Percentiles rank a stretch among this genome's conserved stretches.
Evolutionary conservation across 2,113 vertebrate genomes (phyloP).

Genomic region (Ctenodactylus gundi): DNA sequence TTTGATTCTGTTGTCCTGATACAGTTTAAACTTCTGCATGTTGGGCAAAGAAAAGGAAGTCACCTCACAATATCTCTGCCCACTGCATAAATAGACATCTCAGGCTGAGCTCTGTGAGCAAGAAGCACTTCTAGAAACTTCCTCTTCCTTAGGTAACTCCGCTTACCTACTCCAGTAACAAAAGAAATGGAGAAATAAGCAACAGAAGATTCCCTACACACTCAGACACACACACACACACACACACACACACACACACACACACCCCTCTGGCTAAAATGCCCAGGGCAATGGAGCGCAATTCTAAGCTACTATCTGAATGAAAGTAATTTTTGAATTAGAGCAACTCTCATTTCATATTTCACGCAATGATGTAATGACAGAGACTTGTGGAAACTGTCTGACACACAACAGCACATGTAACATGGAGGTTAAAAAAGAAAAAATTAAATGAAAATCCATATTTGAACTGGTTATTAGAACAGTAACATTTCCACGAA

Average conservation of each 20-base stretch:
- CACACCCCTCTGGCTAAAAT: conserved; percentile 7
- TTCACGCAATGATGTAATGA: background rate
- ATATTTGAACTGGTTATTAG: conserved; percentile 52
- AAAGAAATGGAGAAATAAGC: background rate
- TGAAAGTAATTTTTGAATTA: conserved; percentile 65
- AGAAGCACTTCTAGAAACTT: background rate
- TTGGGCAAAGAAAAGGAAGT: background rate
- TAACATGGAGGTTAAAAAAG: conserved; percentile 53
- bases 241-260: background rate
- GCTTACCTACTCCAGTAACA: background rate
- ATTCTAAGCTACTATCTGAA: conserved; percentile 35
- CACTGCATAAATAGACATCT: background rate
- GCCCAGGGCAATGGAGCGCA: background rate
- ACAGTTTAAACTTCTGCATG: background rate
- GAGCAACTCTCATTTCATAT: conserved; percentile 29
- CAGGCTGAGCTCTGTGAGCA: background rate
- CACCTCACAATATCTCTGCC: background rate
- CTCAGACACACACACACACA: background rate
- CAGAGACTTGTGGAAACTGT: conserved; percentile 58
- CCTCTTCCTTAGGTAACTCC: background rate
- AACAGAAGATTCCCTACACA: background rate
- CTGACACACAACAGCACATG: background rate
- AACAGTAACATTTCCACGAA: conserved; percentile 54
- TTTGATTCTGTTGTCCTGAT: background rate
- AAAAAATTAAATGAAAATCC: conserved; percentile 70